Conservation (phyloP, 2,888 invertebrate species). For the Argyra leucocephala region DNA sequence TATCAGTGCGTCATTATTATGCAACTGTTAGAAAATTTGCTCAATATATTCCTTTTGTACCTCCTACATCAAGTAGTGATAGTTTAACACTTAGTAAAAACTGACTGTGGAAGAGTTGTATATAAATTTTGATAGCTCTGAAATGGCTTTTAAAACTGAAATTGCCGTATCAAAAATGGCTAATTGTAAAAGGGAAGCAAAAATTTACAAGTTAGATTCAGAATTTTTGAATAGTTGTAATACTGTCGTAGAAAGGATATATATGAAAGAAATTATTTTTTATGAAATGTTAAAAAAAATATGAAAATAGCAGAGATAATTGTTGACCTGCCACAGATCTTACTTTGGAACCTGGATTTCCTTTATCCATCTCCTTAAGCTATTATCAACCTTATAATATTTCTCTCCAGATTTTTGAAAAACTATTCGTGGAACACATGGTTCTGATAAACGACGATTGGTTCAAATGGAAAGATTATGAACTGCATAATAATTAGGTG, state of each 20-base stretch:
- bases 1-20: constrained; percentile 64
- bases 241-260: not conserved
- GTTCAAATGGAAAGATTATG: too few relatives aligned
- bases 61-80: constrained; percentile 51
- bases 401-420: too few relatives aligned
- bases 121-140: constrained; percentile 55
- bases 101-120: constrained; percentile 58
- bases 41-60: constrained; percentile 49
- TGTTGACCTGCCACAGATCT: too few relatives aligned
- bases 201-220: constrained; percentile 27
- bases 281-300: not conserved
- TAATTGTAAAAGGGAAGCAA: constrained; percentile 35
- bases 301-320: too few relatives aligned
- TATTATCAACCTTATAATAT: too few relatives aligned
- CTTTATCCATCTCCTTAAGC: too few relatives aligned
- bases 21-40: constrained; percentile 60
- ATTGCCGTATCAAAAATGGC: constrained; percentile 53
- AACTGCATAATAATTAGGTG: too few relatives aligned
- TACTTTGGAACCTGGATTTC: too few relatives aligned
- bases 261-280: not conserved
- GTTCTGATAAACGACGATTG: too few relatives aligned
- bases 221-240: not conserved
- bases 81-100: constrained; percentile 56
- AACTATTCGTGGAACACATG: too few relatives aligned
- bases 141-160: constrained; percentile 65